Percentiles rank a stretch among this genome's conserved stretches.
Conservation (phyloP, 2,797 vertebrate genomes). For the Gambelia wislizenii region DNA sequence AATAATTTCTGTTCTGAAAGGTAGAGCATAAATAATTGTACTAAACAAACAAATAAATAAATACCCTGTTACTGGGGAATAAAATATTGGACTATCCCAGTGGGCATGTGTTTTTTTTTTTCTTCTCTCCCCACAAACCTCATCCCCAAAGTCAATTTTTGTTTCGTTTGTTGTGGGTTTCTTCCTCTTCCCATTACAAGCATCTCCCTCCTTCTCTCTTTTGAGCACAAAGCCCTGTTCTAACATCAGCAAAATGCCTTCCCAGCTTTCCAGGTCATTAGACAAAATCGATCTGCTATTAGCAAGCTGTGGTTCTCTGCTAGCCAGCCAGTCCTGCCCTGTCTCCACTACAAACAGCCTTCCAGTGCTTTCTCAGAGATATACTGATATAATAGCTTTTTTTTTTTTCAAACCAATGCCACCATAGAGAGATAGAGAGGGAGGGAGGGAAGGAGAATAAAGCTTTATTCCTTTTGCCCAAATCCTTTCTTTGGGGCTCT, state of each 20-base stretch:
- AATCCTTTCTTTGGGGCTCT: neutral
- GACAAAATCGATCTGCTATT: neutral
- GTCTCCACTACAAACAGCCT: neutral
- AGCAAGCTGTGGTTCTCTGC: neutral
- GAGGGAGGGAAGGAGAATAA: no score
- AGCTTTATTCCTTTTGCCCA: neutral
- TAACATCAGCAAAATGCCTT: neutral
- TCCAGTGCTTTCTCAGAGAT: neutral
- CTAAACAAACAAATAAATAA: neutral
- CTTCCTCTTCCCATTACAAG: neutral
- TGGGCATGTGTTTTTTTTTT: no score
- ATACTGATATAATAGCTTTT: no score
- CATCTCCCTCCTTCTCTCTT: neutral
- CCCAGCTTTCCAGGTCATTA: neutral
- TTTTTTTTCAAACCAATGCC: neutral
- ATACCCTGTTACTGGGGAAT: neutral
- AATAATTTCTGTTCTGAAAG: neutral
- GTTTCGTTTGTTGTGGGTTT: no score
- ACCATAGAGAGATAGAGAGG: neutral
- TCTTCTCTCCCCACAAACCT: no score
- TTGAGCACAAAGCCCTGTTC: neutral
- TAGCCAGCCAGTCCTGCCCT: neutral
- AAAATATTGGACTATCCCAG: no score
- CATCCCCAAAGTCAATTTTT: no score
- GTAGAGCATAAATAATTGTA: neutral